These are phyloP conservation scores for Corythaeola cristata DNA, from an alignment of 2,113 vertebrate genomes.

Conservation along the genomic window DNA sequence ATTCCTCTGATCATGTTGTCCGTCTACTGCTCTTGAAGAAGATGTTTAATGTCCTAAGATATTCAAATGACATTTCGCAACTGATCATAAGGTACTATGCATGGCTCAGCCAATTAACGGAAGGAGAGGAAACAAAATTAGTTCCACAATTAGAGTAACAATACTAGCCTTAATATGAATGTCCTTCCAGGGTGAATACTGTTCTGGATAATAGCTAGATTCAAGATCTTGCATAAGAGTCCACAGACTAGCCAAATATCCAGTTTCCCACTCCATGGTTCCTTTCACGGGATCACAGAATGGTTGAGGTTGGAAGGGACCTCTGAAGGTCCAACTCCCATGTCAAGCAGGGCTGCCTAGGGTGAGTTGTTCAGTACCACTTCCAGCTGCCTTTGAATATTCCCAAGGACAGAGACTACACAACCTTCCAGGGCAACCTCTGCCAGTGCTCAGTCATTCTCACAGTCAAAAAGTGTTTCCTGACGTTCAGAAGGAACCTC, in stretches of 20 bases:
- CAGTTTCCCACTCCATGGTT: background rate
- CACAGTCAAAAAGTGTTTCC: background rate
- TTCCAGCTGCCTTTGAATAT: too few species aligned
- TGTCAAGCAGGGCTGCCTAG: background rate
- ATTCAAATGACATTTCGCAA: background rate
- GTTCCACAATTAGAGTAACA: background rate
- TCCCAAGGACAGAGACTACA: background rate
- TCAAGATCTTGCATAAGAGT: background rate
- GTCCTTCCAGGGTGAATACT: background rate
- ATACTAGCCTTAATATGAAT: background rate
- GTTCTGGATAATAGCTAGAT: background rate
- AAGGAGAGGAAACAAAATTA: background rate
- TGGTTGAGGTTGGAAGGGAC: background rate
- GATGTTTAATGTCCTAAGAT: background rate
- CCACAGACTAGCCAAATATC: background rate
- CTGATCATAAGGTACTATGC: background rate
- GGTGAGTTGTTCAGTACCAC: background rate
- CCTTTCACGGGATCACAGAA: background rate
- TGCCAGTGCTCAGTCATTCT: background rate
- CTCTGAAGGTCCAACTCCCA: background rate
- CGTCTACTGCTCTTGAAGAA: background rate
- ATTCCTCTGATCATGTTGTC: background rate
- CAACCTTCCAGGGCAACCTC: background rate
- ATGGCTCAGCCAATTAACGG: background rate
- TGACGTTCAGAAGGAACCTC: background rate